Evolutionary conservation across 2,888 invertebrate genomes (phyloP), one percentile per base, ranked within the genome.

Genomic region (Noctua janthina): DNA sequence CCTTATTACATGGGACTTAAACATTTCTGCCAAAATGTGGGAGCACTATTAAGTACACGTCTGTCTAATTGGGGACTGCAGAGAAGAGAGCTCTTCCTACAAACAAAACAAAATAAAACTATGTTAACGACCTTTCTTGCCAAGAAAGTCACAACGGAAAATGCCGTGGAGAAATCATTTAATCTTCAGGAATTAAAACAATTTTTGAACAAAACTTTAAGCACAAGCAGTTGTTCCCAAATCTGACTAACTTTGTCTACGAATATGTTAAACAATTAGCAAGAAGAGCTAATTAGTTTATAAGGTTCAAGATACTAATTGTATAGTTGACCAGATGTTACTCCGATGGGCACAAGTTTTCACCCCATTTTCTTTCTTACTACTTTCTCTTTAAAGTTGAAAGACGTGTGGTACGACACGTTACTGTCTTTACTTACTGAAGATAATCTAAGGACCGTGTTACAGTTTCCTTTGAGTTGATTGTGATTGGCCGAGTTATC

Each of bases 271-370:
- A 35, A 74, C 73, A 76, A 68, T 83, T 72, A 87, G 35, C 56
- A 76, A 72, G 29, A 72, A 62, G 54, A 66, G 59, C 70, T 68
- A 74, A 86, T 83, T 83, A 71, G 49, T 83, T 83, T 66, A 83
- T 75, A 69, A 75, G 68, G 74, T 64, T 74, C 69, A 81, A 77
- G 68, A 81, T 39, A n/a, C 64, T 75, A 73, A 73, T 46, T 81
- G 77, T 69, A 87, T 39, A 8, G 74, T 80, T 85, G 74, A 81
- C 77, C 87, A 84, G 87, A 87, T 85, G 85, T 77, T 85, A 35
- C 77, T 51, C 23, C 15, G 51, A 75, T 49, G 43, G 59, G n/a
- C 11, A 8, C 15, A 62, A 54, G 23, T 59, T 43, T 43, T 20
- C 74, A 81, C 8, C 54, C 72, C 2, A 81, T 81, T 70, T 29